These are phyloP conservation scores for Brachystomella parvula DNA, from an alignment of 1,140 invertebrate genomes.

Conservation along the genomic window DNA sequence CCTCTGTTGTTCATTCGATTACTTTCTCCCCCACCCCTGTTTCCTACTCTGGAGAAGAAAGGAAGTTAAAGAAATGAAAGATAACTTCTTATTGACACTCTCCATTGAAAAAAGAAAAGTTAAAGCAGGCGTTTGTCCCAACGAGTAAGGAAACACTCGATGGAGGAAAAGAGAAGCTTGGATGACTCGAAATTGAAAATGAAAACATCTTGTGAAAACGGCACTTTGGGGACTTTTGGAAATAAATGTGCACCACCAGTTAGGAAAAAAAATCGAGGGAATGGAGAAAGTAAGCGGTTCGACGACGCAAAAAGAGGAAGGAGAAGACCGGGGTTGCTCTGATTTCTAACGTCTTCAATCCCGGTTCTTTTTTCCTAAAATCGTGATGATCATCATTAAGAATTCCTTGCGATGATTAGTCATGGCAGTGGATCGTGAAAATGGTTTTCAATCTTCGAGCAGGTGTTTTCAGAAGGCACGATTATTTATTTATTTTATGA, in stretches of 20 bases:
- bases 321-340: too few relatives aligned
- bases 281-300: too few relatives aligned
- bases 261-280: constrained; percentile 8
- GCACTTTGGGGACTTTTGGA: constrained; percentile 36
- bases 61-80: constrained; percentile 5
- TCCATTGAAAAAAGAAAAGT: constrained; percentile 14
- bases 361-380: too few relatives aligned
- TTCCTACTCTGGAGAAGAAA: neutral
- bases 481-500: too few relatives aligned
- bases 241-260: constrained; percentile 23
- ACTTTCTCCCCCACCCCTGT: neutral
- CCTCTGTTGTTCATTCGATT: neutral
- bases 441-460: too few relatives aligned
- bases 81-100: neutral
- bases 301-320: too few relatives aligned
- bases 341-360: too few relatives aligned
- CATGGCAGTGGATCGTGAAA: too few relatives aligned
- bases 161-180: neutral
- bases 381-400: too few relatives aligned
- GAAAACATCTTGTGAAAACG: constrained; percentile 36
- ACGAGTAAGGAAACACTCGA: constrained; percentile 13
- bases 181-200: constrained; percentile 33
- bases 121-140: constrained; percentile 11
- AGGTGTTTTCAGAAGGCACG: too few relatives aligned
- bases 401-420: too few relatives aligned